A percentile compares a stretch with the other conserved stretches of the same genome.
phyloP scores from a whole-genome alignment of 2,113 vertebrate genomes.

The Acrocephalus kingi region DNA sequence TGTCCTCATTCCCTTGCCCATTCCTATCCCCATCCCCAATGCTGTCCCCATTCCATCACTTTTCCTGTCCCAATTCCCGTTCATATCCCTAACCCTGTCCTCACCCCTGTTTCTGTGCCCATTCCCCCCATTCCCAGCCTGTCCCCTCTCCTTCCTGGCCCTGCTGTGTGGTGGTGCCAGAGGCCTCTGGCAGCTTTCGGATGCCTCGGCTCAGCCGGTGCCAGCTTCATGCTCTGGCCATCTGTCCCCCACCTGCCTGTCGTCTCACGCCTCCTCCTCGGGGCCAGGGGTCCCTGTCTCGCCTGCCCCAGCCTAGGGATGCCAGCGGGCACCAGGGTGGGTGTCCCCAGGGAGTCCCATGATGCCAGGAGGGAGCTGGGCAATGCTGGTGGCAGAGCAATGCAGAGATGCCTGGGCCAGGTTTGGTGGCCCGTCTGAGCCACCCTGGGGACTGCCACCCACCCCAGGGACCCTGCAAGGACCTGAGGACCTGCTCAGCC shows the following conservation, averaged over 20 bases:
- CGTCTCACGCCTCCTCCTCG: background rate
- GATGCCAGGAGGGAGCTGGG: background rate
- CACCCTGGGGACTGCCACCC: background rate
- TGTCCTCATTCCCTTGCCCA: background rate
- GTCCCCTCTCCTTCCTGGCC: background rate
- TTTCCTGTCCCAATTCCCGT: background rate
- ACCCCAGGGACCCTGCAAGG: background rate
- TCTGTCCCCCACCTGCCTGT: slow-evolving; percentile 4
- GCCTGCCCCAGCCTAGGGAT: background rate
- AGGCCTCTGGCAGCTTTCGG: background rate
- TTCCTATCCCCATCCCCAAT: background rate
- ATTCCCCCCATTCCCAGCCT: background rate
- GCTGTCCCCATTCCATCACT: background rate
- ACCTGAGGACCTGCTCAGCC: background rate
- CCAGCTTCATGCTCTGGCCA: background rate
- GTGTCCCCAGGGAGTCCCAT: background rate
- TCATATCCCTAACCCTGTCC: background rate
- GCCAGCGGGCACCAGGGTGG: background rate
- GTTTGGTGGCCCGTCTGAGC: background rate
- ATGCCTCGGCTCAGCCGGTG: background rate
- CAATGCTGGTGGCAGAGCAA: accelerated
- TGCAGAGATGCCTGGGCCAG: background rate
- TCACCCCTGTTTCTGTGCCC: background rate
- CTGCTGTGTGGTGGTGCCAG: accelerated
- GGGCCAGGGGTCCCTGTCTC: background rate